Conservation (phyloP, 1,140 invertebrate genomes). For the Drosophila serrata region DNA sequence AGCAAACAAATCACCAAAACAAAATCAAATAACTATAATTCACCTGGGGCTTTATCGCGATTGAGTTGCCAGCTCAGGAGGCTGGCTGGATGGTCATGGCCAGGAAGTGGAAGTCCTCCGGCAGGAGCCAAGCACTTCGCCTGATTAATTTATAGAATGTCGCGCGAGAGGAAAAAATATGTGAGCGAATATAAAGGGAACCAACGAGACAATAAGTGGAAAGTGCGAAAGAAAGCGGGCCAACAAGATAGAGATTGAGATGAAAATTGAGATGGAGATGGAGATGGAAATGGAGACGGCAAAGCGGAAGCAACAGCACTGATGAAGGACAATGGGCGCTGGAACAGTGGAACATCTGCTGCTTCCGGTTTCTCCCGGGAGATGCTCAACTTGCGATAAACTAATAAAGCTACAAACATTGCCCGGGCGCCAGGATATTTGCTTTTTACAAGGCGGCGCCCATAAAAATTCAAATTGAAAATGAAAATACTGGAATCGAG, state of each 20-base stretch:
- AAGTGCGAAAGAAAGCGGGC: conserved; percentile 52
- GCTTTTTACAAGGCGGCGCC: conserved; percentile 69
- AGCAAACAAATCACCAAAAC: conserved; percentile 77
- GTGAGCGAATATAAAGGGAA: conserved; percentile 38
- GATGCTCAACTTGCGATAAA: conserved; percentile 76
- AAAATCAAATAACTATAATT: conserved; percentile 84
- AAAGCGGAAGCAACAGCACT: conserved; percentile 24
- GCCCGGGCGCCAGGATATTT: conserved; percentile 70
- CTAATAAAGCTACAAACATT: conserved; percentile 80
- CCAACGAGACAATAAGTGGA: conserved; percentile 64
- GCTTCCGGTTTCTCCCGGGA: conserved; percentile 56
- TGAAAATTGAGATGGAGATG: conserved; percentile 2
- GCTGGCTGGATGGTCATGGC: conserved; percentile 22
- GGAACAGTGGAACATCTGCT: conserved; percentile 59
- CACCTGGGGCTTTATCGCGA: conserved; percentile 79
- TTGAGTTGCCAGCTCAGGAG: conserved; percentile 63
- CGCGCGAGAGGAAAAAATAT: conserved; percentile 55
- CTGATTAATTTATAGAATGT: conserved; percentile 82
- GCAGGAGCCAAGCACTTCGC: conserved; percentile 60
- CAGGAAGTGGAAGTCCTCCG: conserved; percentile 28
- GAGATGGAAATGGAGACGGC: conserved; percentile 11
- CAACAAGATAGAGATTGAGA: conserved; percentile 23
- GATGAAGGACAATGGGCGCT: conserved; percentile 44
- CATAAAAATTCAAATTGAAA: conserved; percentile 83
- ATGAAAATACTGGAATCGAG: conserved; percentile 66